Conservation (phyloP, 2,113 vertebrate species). For the Oxyruncus cristatus region DNA sequence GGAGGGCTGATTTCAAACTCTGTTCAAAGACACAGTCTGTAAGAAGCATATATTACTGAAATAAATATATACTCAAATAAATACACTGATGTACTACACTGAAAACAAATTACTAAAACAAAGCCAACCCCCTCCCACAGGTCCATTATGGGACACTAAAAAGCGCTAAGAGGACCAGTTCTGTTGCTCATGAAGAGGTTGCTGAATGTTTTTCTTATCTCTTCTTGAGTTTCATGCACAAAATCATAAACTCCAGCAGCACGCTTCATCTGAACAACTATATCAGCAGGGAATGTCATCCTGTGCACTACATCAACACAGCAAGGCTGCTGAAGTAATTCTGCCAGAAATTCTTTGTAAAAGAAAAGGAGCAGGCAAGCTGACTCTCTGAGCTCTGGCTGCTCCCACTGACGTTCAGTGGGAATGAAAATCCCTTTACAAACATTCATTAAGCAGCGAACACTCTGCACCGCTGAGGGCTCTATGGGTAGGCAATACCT, state of each 20-base stretch:
- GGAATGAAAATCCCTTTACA: constrained; percentile 9
- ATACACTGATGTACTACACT: not conserved
- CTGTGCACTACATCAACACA: not conserved
- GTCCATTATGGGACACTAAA: not conserved
- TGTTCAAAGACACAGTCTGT: not conserved
- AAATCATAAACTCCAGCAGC: not conserved
- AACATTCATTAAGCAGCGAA: not conserved
- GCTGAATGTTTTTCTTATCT: not conserved
- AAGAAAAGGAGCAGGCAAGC: not conserved
- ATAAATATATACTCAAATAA: not conserved
- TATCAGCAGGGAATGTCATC: not conserved
- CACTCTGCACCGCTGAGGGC: not conserved
- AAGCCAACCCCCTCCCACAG: rapidly evolving
- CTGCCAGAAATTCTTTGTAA: not conserved
- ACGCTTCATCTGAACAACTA: not conserved
- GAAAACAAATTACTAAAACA: not conserved
- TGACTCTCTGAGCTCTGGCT: not conserved
- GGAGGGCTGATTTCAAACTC: not conserved
- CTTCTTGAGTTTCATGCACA: not conserved
- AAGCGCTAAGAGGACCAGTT: not conserved
- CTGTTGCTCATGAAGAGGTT: not conserved
- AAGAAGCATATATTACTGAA: not conserved
- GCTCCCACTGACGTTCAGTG: not conserved
- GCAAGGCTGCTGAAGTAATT: not conserved
- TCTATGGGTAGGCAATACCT: not conserved